A percentile compares a stretch with the other conserved stretches of the same genome.
Evolutionary conservation across 1,140 invertebrate genomes (phyloP).

Genomic region (Trichonephila clavata): DNA sequence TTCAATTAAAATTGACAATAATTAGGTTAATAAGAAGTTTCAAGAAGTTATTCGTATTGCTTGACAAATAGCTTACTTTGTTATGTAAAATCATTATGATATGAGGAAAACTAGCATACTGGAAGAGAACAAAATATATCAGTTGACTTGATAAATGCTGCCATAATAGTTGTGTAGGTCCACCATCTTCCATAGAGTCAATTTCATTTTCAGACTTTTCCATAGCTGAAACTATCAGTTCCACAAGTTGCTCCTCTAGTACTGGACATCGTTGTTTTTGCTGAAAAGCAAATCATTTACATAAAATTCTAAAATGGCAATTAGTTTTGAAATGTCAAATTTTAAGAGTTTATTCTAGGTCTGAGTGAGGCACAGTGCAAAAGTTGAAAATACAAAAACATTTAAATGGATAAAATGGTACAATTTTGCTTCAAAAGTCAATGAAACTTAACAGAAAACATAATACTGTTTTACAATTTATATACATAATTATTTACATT

Average conservation of each 20-base stretch:
- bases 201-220: constrained; percentile 88
- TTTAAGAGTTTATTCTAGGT: too few relatives aligned
- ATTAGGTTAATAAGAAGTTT: not conserved
- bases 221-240: constrained; percentile 94
- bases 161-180: constrained; percentile 84
- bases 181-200: constrained; percentile 73
- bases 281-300: constrained; percentile 80
- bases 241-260: constrained; percentile 95
- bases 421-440: too few relatives aligned
- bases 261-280: constrained; percentile 94
- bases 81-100: constrained; percentile 94
- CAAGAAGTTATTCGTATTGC: not conserved
- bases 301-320: not conserved
- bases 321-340: too few relatives aligned
- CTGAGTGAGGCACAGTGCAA: too few relatives aligned
- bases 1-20: not conserved
- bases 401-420: too few relatives aligned
- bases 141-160: constrained; percentile 96
- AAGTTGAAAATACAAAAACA: too few relatives aligned
- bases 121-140: constrained; percentile 97
- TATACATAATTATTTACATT: too few relatives aligned
- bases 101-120: constrained; percentile 95
- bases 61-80: constrained; percentile 83
- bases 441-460: too few relatives aligned
- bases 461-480: too few relatives aligned